Base-by-base conservation (phyloP, 2,797 vertebrate genomes). In the Pogonophryne albipinna region DNA sequence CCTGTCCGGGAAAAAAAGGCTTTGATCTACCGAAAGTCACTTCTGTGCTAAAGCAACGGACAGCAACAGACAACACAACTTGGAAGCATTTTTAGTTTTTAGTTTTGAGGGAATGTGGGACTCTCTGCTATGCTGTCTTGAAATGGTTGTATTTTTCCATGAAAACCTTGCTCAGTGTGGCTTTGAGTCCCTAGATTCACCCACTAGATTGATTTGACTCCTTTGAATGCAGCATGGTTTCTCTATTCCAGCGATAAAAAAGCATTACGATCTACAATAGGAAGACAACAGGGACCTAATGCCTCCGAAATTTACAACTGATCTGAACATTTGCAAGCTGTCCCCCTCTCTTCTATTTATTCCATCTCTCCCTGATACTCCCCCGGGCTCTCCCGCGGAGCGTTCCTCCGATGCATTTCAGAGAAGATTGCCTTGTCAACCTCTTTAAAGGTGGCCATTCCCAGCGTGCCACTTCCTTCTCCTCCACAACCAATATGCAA, bases 401-500 rank as follows among this genome's bases (percentile, higher is more conserved):
- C 20, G 51, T 60, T 80, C 76, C 70, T 59, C 63, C 68, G 64
- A 50, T 84, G 74, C 70, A 75, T 87, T 91, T 81, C 78, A 82
- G 74, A 80, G 80, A 75, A 84, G 82, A 87, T 87, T 88, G 78
- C 83, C 84, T 88, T 79, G 87, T 88, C 86, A 84, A 80, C 81
- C 79, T 82, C 67, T 83, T 76, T 89, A 78, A 85, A 90, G 84
- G 81, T 85, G 83, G 65, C 68, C 70, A 79, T 87, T 87, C 82
- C 70, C 87, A 79, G 78, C 64, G 15, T 71, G 85, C 64, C 84
- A 81, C 84, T 90, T 86, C 83, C 81, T 85, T 78, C 82, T 66
- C 72, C 66, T 86, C 60, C 55, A 60, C 76, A 78, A 77, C 82
- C 82, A 89, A 89, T 87, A 87, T 87, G 85, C 90, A 87, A 81